These are phyloP conservation scores for Lucinisca nassula DNA, from an alignment of 2,888 invertebrate species.

Conservation along the genomic window DNA sequence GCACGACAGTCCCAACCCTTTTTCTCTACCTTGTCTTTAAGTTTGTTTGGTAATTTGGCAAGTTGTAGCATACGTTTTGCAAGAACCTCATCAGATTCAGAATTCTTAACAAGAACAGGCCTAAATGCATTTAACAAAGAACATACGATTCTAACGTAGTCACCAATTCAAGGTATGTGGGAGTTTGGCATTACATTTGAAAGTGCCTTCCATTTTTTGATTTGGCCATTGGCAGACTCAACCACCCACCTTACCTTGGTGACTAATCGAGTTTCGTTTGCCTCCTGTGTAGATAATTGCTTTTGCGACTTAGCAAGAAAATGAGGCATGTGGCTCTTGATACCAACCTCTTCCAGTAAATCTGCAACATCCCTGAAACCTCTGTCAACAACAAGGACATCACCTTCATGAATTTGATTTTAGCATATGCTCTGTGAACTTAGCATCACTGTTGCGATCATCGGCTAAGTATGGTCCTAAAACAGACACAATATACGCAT, in stretches of 20 bases:
- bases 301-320: slow-evolving; percentile 26
- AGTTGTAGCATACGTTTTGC: too few relatives aligned
- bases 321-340: slow-evolving; percentile 27
- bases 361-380: slow-evolving; percentile 39
- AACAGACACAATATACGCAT: background rate
- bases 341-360: slow-evolving; percentile 7
- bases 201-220: background rate
- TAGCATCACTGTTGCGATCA: background rate
- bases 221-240: slow-evolving; percentile 1
- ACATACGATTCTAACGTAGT: background rate
- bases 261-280: slow-evolving; percentile 27
- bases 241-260: slow-evolving; percentile 50
- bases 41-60: too few relatives aligned
- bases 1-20: too few relatives aligned
- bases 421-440: slow-evolving; percentile 28
- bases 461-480: slow-evolving; percentile 10
- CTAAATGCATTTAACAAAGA: background rate
- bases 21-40: too few relatives aligned
- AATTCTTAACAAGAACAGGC: background rate
- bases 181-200: background rate
- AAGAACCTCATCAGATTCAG: background rate
- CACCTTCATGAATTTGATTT: slow-evolving; percentile 3
- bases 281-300: slow-evolving; percentile 33
- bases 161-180: background rate
- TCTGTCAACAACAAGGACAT: slow-evolving; percentile 31